Percentiles rank a stretch among this genome's conserved stretches.
Evolutionary conservation across 1,140 invertebrate species (phyloP).

Genomic region (Eupeodes corollae): DNA sequence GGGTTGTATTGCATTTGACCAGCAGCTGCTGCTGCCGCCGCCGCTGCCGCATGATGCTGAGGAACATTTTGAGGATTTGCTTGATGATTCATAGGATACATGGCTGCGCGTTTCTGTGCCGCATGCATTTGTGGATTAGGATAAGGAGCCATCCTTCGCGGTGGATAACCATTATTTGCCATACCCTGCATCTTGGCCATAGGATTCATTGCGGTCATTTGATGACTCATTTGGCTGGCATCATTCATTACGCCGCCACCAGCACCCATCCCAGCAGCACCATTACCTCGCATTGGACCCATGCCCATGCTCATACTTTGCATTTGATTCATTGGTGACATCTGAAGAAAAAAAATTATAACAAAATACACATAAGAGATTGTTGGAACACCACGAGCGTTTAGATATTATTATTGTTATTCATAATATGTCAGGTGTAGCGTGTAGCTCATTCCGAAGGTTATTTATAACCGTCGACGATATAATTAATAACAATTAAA

Average conservation of each 20-base stretch:
- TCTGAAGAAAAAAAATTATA: constrained; percentile 14
- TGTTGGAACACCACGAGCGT: too few relatives aligned
- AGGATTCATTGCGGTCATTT: constrained; percentile 46
- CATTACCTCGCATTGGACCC: constrained; percentile 41
- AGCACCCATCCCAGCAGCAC: constrained; percentile 36
- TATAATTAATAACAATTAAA: too few relatives aligned
- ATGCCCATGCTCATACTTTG: constrained; percentile 42
- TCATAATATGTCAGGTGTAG: too few relatives aligned
- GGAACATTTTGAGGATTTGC: constrained; percentile 16
- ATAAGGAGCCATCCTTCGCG: constrained; percentile 64
- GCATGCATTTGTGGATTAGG: constrained; percentile 70
- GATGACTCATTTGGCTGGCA: constrained; percentile 14
- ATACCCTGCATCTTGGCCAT: constrained; percentile 39
- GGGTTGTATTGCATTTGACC: constrained; percentile 35
- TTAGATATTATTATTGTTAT: too few relatives aligned
- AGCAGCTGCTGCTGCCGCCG: constrained; percentile 33
- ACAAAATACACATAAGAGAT: not conserved
- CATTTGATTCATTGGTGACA: constrained; percentile 37
- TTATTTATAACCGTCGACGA: too few relatives aligned
- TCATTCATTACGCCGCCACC: constrained; percentile 16
- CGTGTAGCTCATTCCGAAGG: too few relatives aligned
- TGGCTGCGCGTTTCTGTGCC: constrained; percentile 50
- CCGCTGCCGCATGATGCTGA: constrained; percentile 20
- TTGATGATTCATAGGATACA: constrained; percentile 17
- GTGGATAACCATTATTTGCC: constrained; percentile 35